Evolutionary conservation across 2,888 invertebrate genomes (phyloP).

Genomic region (Chirona hameri): DNA sequence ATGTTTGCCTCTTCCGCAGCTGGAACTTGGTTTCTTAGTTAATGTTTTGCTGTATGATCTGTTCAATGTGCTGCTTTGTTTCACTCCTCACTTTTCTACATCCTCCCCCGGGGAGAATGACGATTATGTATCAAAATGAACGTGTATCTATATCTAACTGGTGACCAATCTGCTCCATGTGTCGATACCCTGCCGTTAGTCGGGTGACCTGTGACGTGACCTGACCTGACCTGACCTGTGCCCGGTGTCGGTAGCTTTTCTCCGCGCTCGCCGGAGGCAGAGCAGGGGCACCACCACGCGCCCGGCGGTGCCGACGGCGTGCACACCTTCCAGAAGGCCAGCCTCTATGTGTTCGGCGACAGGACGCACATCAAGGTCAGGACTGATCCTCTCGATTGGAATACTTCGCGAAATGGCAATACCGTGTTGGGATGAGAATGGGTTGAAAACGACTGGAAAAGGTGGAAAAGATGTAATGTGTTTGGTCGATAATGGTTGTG

Average conservation of each 20-base stretch:
- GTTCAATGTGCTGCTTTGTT: background rate
- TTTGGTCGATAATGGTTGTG: no score
- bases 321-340: conserved; percentile 68
- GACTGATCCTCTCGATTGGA: no score
- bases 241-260: background rate
- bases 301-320: conserved; percentile 46
- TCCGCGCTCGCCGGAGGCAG: background rate
- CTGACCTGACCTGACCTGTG: background rate
- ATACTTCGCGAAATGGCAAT: no score
- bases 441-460: no score
- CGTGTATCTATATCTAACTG: no score
- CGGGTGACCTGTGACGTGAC: conserved; percentile 43
- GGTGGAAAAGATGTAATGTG: no score
- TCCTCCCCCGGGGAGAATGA: no score
- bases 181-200: background rate
- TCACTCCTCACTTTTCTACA: background rate
- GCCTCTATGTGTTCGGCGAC: conserved; percentile 82
- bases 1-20: background rate
- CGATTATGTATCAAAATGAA: no score
- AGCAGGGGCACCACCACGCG: background rate
- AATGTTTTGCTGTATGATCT: background rate
- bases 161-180: background rate
- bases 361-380: conserved; percentile 74
- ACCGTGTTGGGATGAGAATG: no score
- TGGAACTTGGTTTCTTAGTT: background rate